Conservation (phyloP, 2,888 invertebrate genomes). For the Helicoverpa assulta region DNA sequence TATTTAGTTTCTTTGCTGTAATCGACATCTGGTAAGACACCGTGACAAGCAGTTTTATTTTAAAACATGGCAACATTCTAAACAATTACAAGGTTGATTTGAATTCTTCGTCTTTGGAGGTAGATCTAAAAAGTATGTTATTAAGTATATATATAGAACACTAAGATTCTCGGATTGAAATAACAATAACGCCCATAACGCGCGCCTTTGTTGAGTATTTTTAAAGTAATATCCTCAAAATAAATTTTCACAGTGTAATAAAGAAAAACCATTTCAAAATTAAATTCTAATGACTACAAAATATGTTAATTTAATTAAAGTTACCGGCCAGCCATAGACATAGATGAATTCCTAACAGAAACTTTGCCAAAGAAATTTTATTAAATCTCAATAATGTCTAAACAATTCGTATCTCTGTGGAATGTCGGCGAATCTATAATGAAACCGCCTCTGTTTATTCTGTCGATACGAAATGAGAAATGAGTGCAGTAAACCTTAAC, state of each 20-base stretch:
- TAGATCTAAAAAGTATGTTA: no score
- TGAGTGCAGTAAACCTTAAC: slow-evolving; percentile 83
- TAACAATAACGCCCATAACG: no score
- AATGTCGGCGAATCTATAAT: slow-evolving; percentile 81
- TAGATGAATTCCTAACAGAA: slow-evolving; percentile 34
- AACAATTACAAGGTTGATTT: no score
- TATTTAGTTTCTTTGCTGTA: slow-evolving; percentile 12
- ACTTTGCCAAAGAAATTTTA: slow-evolving; percentile 52
- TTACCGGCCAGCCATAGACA: slow-evolving; percentile 17
- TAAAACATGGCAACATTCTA: background rate
- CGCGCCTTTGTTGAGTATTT: no score
- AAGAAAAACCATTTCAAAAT: background rate
- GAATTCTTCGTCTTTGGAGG: no score
- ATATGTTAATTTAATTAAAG: slow-evolving; percentile 13
- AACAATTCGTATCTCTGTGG: slow-evolving; percentile 72
- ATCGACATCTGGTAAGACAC: background rate
- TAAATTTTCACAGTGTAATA: no score
- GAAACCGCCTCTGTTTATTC: slow-evolving; percentile 86
- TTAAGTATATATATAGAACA: no score
- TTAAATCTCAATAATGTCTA: slow-evolving; percentile 61
- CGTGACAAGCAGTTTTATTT: background rate
- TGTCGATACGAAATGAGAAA: slow-evolving; percentile 86
- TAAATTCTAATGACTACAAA: background rate
- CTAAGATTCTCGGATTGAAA: no score
- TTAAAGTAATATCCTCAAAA: no score